Conservation (phyloP, 2,113 vertebrate genomes). For the Corvus moneduloides region DNA sequence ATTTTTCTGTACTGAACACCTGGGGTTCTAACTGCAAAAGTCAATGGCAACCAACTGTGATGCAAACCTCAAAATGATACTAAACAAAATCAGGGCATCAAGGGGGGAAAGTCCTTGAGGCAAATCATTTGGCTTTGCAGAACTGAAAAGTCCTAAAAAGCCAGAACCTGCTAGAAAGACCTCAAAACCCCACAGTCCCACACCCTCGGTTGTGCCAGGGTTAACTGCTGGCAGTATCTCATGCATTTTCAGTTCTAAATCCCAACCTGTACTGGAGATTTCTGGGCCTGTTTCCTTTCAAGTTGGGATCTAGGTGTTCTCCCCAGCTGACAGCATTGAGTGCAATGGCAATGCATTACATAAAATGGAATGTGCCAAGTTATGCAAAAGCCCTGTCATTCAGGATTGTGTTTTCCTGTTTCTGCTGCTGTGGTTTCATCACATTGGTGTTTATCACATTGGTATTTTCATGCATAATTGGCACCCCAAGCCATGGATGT, state of each 20-base stretch:
- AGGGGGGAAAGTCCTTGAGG: background rate
- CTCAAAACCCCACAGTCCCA: background rate
- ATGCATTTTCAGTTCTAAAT: background rate
- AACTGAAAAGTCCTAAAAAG: background rate
- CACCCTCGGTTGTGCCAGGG: background rate
- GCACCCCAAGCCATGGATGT: background rate
- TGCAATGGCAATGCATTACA: background rate
- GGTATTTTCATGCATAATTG: conserved; percentile 34
- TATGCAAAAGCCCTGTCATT: conserved; percentile 23
- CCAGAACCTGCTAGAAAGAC: background rate
- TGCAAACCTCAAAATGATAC: background rate
- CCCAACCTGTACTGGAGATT: background rate
- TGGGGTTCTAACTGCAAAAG: background rate
- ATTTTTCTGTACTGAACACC: background rate
- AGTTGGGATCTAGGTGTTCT: background rate
- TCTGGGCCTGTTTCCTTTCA: background rate
- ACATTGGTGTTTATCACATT: background rate
- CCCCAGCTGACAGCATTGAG: background rate
- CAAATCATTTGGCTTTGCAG: background rate
- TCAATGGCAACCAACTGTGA: background rate
- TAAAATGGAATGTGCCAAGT: background rate
- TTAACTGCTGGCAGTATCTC: background rate
- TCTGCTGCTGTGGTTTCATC: conserved; percentile 20
- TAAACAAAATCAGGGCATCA: background rate
- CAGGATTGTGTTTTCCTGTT: conserved; percentile 8